Conservation (phyloP, 2,113 vertebrate species). For the Brienomyrus brachyistius region DNA sequence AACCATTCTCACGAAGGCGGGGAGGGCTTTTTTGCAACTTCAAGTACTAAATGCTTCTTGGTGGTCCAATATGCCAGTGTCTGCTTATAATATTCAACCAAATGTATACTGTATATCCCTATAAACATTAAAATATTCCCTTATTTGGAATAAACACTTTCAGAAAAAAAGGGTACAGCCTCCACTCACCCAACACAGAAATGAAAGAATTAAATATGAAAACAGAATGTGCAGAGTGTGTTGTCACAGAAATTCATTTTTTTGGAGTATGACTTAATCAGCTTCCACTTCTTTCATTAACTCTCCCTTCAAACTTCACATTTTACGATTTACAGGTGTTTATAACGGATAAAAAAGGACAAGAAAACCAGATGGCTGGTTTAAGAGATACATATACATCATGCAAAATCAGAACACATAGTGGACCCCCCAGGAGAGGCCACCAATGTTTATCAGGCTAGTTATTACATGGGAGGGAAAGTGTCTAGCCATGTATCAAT, state of each 20-base stretch:
- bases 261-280: background rate
- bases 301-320: background rate
- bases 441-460: background rate
- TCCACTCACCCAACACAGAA: background rate
- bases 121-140: background rate
- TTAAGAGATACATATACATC: background rate
- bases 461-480: background rate
- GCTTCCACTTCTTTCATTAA: background rate
- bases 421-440: background rate
- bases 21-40: background rate
- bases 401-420: background rate
- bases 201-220: background rate
- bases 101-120: background rate
- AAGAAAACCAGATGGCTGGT: background rate
- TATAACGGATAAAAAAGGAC: background rate
- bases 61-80: background rate
- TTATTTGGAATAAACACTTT: background rate
- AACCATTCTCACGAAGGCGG: background rate
- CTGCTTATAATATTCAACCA: background rate
- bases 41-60: background rate
- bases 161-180: background rate
- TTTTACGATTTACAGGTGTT: background rate
- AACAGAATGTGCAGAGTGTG: background rate
- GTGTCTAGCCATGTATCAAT: background rate
- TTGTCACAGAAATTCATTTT: too few relatives aligned